These are phyloP conservation scores for Laothoe populi DNA, from an alignment of 2,888 invertebrate genomes.

Conservation along the genomic window DNA sequence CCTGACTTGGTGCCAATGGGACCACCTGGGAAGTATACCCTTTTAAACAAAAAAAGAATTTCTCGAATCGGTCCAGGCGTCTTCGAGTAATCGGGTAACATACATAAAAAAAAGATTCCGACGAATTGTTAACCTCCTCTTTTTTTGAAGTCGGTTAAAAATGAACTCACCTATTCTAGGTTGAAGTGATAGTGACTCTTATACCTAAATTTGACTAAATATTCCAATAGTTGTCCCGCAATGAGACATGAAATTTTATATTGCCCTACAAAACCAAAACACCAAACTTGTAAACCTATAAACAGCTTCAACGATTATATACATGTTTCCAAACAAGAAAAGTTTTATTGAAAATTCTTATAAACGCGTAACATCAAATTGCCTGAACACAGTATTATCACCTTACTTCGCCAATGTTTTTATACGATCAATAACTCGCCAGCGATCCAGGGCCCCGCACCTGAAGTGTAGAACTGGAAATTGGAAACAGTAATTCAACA, in stretches of 20 bases:
- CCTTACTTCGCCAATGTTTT: conserved; percentile 7
- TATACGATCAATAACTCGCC: conserved; percentile 37
- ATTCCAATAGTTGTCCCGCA: not conserved
- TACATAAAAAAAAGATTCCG: too few species aligned
- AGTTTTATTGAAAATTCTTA: conserved; percentile 9
- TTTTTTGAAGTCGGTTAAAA: too few species aligned
- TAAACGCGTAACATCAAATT: conserved; percentile 5
- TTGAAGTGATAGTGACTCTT: not conserved
- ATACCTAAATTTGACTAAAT: not conserved
- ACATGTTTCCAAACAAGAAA: conserved; percentile 15
- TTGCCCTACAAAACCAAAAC: not conserved
- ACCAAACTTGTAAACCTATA: not conserved
- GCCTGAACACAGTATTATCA: not conserved
- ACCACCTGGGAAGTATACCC: too few species aligned
- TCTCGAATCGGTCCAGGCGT: too few species aligned
- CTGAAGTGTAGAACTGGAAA: conserved; percentile 79
- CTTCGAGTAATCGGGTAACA: too few species aligned
- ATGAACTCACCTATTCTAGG: too few species aligned
- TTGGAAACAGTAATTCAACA: conserved; percentile 83
- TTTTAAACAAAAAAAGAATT: too few species aligned
- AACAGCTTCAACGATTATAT: not conserved
- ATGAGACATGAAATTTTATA: not conserved
- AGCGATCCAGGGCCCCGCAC: conserved; percentile 58
- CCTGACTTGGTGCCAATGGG: too few species aligned
- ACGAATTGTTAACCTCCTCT: too few species aligned